phyloP scores from a whole-genome alignment of 30 jellyfish, hydroid and myxozoan genomes.

The Chrysaora quinquecirrha region DNA sequence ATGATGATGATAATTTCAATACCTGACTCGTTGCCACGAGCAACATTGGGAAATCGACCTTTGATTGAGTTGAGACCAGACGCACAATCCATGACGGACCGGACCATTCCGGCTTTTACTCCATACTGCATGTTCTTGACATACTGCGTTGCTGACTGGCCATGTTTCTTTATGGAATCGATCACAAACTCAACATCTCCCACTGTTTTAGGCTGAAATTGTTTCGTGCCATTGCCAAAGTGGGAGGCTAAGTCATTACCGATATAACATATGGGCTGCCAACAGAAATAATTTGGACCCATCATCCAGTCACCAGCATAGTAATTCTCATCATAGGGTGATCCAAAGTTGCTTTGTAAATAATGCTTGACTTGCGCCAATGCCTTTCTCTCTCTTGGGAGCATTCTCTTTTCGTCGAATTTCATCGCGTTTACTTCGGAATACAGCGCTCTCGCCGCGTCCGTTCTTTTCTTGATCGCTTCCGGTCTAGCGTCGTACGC shows the following conservation, averaged over 20 bases:
- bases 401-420: slow-evolving; percentile 31
- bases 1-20: no score
- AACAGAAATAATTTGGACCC: slow-evolving; percentile 96
- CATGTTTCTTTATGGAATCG: slow-evolving; percentile 55
- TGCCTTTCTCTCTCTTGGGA: slow-evolving; percentile 85
- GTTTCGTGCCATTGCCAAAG: slow-evolving; percentile 33
- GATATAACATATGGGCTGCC: slow-evolving; percentile 92
- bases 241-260: slow-evolving; percentile 66
- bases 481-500: slow-evolving; percentile 86
- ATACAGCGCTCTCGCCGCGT: slow-evolving; percentile 53
- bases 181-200: slow-evolving; percentile 72
- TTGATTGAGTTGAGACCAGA: slow-evolving; percentile 81
- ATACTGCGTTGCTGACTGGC: slow-evolving; percentile 56
- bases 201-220: slow-evolving; percentile 58
- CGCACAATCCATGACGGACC: slow-evolving; percentile 83
- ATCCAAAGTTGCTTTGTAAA: slow-evolving; percentile 81
- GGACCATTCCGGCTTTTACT: slow-evolving; percentile 94
- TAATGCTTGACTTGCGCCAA: slow-evolving; percentile 90
- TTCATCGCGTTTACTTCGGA: slow-evolving; percentile 56
- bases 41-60: slow-evolving; percentile 63
- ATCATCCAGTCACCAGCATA: slow-evolving; percentile 98
- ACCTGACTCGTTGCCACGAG: slow-evolving; percentile 73
- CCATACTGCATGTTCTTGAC: slow-evolving; percentile 80
- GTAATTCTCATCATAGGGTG: slow-evolving; percentile 89
- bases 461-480: slow-evolving; percentile 78